Base-by-base conservation (phyloP, 2,113 vertebrate genomes). In the Corvus hawaiiensis region DNA sequence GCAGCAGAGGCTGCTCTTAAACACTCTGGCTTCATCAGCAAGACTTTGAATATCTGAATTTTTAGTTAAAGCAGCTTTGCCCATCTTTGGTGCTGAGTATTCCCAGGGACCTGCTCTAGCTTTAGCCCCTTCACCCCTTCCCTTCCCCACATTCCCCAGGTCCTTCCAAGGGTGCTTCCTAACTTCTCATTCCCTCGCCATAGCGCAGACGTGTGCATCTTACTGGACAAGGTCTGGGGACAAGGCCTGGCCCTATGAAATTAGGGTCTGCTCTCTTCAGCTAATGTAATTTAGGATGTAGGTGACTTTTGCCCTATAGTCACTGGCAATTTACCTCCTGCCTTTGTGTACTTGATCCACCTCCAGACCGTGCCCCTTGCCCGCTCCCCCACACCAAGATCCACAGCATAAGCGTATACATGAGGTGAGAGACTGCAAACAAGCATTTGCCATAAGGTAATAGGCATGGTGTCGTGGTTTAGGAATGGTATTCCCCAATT, bases 361-460 rank as follows among this genome's bases (percentile, higher is more conserved):
- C 48, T 84, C 56, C 52, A 67, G 30, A 56, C 56, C 0, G 0
- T 20, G 52, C 3, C 26, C 17, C 24, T 59, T 49, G 22, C 46
- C 37, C 22, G 9, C 11, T 61, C 10, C 30, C 30, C 24, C 28
- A 81, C 74, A 69, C 22, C n/a, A 28, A 49, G 33, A 63, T 21
- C 26, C 32, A 32, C 26, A 27, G 23, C 0, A 0, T 22, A 37
- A 49, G 9, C 0, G 0, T 10, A 18, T 26, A 63, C 14, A 3
- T 43, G 21, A 84, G 37, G 27, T 30, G 41, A 33, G 15, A 64
- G 32, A 28, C 30, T 56, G 30, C 49, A 58, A 54, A 54, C 32
- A 46, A 58, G 56, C 5, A 4, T 18, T 84, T 81, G 16, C 66
- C 33, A 18, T 17, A 41, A 74, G 28, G 22, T 43, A 35, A 54